Evolutionary conservation across 1,140 invertebrate species (phyloP).

Genomic region (Drosophila triauraria): DNA sequence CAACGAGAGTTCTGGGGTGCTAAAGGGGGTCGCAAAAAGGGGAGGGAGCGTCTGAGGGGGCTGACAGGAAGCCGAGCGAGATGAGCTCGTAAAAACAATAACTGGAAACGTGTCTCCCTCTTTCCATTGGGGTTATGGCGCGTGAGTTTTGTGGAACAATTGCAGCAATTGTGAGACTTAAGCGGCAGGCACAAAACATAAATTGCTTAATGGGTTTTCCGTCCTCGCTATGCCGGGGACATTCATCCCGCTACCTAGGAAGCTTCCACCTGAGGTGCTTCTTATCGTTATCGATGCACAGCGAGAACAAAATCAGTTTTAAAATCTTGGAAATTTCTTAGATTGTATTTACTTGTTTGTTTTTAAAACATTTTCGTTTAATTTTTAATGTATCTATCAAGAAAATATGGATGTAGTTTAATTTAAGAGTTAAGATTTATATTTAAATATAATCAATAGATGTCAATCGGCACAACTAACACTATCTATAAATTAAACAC

Average conservation of each 20-base stretch:
- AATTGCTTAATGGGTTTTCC: slow-evolving; percentile 72
- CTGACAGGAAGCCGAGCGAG: slow-evolving; percentile 18
- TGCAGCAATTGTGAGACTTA: slow-evolving; percentile 63
- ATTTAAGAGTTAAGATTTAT: too few species aligned
- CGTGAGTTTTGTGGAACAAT: slow-evolving; percentile 62
- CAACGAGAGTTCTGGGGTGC: slow-evolving; percentile 13
- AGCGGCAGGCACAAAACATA: slow-evolving; percentile 64
- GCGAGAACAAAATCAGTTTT: not conserved
- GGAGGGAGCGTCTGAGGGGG: not conserved
- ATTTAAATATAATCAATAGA: too few species aligned
- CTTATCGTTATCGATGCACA: not conserved
- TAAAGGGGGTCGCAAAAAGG: not conserved
- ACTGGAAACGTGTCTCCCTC: slow-evolving; percentile 58
- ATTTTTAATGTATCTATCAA: too few species aligned
- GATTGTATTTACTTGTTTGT: not conserved
- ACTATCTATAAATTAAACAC: too few species aligned
- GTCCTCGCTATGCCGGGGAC: not conserved
- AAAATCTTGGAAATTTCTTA: not conserved
- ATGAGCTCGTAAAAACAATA: slow-evolving; percentile 78
- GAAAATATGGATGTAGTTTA: too few species aligned
- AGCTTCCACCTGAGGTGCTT: slow-evolving; percentile 14
- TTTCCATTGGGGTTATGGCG: slow-evolving; percentile 38
- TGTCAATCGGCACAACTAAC: too few species aligned
- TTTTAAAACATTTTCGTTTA: too few species aligned
- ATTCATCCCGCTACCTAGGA: not conserved